Conservation (phyloP, 2,113 vertebrate genomes). For the Bungarus multicinctus region DNA sequence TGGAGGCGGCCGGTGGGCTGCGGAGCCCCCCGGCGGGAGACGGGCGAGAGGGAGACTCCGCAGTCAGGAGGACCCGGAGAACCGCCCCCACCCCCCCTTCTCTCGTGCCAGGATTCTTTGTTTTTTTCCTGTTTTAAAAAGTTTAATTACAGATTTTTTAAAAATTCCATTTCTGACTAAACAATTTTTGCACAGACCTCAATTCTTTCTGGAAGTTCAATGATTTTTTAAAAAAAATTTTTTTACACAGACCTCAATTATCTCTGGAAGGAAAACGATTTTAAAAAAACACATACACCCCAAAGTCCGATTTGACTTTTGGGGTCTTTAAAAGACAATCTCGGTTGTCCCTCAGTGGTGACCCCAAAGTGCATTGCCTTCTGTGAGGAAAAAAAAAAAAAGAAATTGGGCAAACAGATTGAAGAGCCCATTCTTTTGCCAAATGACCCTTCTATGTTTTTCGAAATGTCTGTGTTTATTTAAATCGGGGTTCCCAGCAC, state of each 20-base stretch:
- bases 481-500: not conserved
- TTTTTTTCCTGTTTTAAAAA: no score
- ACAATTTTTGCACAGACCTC: no score
- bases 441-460: not conserved
- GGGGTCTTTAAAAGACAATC: not conserved
- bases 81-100: no score
- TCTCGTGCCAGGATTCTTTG: not conserved
- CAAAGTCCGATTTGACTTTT: not conserved
- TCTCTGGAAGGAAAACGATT: not conserved
- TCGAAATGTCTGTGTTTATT: not conserved
- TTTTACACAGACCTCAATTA: not conserved
- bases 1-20: conserved; percentile 59
- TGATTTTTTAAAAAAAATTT: no score
- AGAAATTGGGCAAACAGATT: not conserved
- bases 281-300: not conserved
- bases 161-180: no score
- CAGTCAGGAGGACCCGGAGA: conserved; percentile 67
- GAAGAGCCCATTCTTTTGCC: not conserved
- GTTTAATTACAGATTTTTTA: no score
- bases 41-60: conserved; percentile 69
- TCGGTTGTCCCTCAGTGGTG: not conserved
- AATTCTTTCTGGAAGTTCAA: no score
- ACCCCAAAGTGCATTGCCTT: not conserved
- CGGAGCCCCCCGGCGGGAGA: not conserved
- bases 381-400: not conserved